Percentiles rank a stretch among this genome's conserved stretches.
phyloP scores from a whole-genome alignment of 2,797 vertebrate species.

The Echeneis naucrates region DNA sequence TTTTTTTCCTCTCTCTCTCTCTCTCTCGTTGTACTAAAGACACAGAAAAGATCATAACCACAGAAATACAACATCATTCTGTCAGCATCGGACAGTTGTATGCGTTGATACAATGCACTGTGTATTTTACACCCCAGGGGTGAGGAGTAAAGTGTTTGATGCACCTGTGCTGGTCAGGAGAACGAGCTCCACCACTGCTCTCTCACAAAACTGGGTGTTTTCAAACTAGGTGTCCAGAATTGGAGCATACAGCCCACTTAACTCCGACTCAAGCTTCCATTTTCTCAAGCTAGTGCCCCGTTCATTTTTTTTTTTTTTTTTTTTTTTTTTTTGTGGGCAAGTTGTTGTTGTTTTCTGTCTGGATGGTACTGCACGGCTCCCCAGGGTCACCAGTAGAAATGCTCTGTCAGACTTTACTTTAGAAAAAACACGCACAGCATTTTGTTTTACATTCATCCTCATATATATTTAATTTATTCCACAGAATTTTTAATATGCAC shows the following conservation, averaged over 20 bases:
- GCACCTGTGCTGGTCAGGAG: conserved; percentile 33
- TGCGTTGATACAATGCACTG: conserved; percentile 1
- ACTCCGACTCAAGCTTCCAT: conserved; percentile 51
- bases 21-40: not conserved
- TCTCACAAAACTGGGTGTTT: conserved; percentile 28
- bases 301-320: conserved; percentile 32
- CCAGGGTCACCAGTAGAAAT: conserved; percentile 60
- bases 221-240: conserved; percentile 60
- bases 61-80: conserved; percentile 13
- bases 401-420: conserved; percentile 53
- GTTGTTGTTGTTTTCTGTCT: conserved; percentile 73
- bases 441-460: conserved; percentile 14
- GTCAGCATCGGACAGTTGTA: not conserved
- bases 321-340: conserved; percentile 54
- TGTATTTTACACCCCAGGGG: not conserved
- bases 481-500: not conserved
- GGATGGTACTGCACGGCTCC: conserved; percentile 50
- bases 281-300: conserved; percentile 50
- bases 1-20: too few species aligned
- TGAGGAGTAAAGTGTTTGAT: not conserved
- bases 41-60: conserved; percentile 27
- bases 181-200: conserved; percentile 17
- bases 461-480: not conserved
- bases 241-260: conserved; percentile 53
- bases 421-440: conserved; percentile 47